A percentile compares a stretch with the other conserved stretches of the same genome.
Evolutionary conservation across 2,888 invertebrate species (phyloP).

Genomic region (Syritta pipiens): DNA sequence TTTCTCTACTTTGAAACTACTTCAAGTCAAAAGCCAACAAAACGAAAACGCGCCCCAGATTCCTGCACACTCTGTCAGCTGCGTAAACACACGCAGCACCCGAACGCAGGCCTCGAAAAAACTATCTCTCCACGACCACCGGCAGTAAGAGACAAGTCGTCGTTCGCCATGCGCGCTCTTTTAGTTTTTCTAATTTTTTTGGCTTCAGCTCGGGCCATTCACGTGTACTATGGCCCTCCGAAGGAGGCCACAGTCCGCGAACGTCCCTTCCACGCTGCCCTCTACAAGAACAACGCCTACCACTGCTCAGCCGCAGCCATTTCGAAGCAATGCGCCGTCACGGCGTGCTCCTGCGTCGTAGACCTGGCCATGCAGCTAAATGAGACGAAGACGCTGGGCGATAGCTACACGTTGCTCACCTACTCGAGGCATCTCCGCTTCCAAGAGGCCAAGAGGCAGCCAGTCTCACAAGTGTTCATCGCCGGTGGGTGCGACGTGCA

Average conservation of each 20-base stretch:
- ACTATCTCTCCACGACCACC: too few species aligned
- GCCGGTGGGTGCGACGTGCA: constrained; percentile 3
- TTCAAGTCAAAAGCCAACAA: too few species aligned
- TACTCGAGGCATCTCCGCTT: neutral
- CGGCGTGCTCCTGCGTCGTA: constrained; percentile 31
- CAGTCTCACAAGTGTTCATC: neutral
- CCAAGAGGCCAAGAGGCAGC: neutral
- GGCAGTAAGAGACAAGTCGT: too few species aligned
- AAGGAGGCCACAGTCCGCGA: constrained; percentile 1
- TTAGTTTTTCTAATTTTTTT: too few species aligned
- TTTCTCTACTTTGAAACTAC: too few species aligned
- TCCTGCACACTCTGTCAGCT: too few species aligned
- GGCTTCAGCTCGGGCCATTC: too few species aligned
- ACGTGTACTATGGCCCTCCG: too few species aligned
- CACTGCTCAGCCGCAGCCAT: constrained; percentile 5
- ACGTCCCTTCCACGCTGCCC: constrained; percentile 37
- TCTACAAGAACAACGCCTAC: constrained; percentile 10
- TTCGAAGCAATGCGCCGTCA: constrained; percentile 14
- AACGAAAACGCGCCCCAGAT: too few species aligned
- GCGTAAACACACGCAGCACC: too few species aligned
- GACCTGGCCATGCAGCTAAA: neutral
- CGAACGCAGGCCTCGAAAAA: too few species aligned
- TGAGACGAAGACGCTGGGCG: neutral
- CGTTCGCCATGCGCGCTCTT: too few species aligned
- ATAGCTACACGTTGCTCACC: constrained; percentile 15